A percentile compares a stretch with the other conserved stretches of the same genome.
These are phyloP conservation scores for Lepidurus apus DNA, from an alignment of 1,140 invertebrate genomes.

Conservation along the genomic window DNA sequence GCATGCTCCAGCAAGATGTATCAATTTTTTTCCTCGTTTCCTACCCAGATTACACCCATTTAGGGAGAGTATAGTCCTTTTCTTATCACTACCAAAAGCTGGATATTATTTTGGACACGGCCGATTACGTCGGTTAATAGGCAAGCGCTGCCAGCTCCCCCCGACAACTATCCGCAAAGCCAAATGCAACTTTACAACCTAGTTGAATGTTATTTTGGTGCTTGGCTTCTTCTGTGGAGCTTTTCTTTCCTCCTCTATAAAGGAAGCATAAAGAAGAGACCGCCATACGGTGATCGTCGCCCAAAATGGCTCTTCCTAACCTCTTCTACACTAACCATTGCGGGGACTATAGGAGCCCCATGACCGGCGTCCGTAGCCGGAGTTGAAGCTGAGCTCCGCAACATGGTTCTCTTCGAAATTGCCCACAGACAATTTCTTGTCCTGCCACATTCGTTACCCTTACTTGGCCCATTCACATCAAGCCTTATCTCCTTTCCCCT, in stretches of 20 bases:
- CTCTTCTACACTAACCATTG: background rate
- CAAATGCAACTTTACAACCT: background rate
- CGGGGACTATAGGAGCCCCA: background rate
- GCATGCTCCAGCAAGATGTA: too few relatives aligned
- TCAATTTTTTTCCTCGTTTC: too few relatives aligned
- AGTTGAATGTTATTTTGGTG: background rate
- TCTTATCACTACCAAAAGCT: too few relatives aligned
- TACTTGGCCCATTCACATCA: background rate
- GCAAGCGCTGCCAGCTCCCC: too few relatives aligned
- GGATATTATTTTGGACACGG: too few relatives aligned
- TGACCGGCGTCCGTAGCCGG: background rate
- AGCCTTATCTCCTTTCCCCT: background rate
- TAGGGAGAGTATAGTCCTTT: too few relatives aligned
- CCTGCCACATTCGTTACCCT: slow-evolving; percentile 18
- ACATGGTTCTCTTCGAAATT: background rate
- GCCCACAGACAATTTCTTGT: slow-evolving; percentile 21
- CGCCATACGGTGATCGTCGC: background rate
- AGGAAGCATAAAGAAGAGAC: background rate
- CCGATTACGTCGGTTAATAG: too few relatives aligned
- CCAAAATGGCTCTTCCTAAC: background rate
- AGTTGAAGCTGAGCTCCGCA: background rate
- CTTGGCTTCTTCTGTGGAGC: background rate
- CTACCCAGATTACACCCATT: too few relatives aligned
- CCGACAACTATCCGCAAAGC: too few relatives aligned
- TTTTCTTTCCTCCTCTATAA: background rate